Base-by-base conservation (phyloP, 2,888 invertebrate species). In the Scaptomyza cyrtandrae region DNA sequence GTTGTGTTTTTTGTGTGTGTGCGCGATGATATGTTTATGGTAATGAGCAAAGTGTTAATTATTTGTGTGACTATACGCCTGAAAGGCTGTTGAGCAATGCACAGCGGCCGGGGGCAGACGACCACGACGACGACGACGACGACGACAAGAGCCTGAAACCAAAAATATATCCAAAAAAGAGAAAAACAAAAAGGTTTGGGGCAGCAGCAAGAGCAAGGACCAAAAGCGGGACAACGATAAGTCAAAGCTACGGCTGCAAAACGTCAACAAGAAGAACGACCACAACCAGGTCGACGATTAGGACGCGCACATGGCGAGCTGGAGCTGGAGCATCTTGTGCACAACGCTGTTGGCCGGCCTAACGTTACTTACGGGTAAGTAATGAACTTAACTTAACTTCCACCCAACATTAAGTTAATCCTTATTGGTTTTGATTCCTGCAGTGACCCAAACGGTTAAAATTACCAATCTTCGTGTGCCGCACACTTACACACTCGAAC, bases 401-500 rank as follows among this genome's bases (percentile, higher is more conserved):
- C 2, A 16, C 6, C 5, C 16, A 29, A 14, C 6, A 5, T 29
- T 19, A 6, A 14, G 24, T 14, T 37, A 24, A 19, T 13, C 6
- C 24, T 7, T 14, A 11, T 39, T 10, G 7, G 11, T 3, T 24
- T 3, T n/a, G 6, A 11, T 14, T 24, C 48, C 39, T 27, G 13
- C 48, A 92, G 91, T 90, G 68, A 90, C 91, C 57, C 89, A 90
- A 57, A 90, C 92, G 61, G 91, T 92, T 61, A 89, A 86, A 78
- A 92, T 92, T 84, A 92, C 91, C 73, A 92, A 91, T 80, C 88
- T 92, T 35, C 90, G 91, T 75, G 92, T 92, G 85, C 92, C 92
- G 75, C 90, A 91, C 80, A 90, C 90, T 59, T 92, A 92, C 76
- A 91, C 91, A 75, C 73, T 92, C 75, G 90, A 91, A 72, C 89